Conservation (phyloP, 2,797 vertebrate species). For the Chaetodon trifasciatus region DNA sequence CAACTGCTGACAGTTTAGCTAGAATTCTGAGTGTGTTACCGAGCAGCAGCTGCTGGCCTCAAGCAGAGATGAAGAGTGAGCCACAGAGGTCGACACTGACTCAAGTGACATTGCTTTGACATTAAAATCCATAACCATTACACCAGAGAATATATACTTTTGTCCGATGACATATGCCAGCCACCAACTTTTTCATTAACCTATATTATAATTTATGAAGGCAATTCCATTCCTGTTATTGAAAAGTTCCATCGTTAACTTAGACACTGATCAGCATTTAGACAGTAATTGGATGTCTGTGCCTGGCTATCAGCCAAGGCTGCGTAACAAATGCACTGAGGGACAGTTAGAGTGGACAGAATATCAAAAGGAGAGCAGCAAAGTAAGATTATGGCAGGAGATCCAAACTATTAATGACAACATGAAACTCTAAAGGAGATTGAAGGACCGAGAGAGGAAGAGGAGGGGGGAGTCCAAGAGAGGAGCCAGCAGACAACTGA, state of each 20-base stretch:
- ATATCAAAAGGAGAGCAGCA: not conserved
- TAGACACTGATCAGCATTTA: constrained; percentile 6
- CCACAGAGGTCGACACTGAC: not conserved
- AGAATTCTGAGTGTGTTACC: not conserved
- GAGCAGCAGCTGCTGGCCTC: not conserved
- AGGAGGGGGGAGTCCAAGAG: accelerated
- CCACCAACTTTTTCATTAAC: not conserved
- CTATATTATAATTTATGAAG: not conserved
- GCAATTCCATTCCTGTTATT: not conserved
- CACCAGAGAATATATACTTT: not conserved
- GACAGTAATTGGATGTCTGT: not conserved
- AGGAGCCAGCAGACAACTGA: not conserved
- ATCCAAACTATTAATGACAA: not conserved
- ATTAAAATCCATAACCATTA: no score
- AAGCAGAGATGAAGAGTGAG: not conserved
- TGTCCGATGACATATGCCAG: not conserved
- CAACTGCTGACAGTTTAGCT: not conserved
- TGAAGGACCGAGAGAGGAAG: not conserved
- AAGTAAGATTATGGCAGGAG: not conserved
- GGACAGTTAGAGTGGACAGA: not conserved
- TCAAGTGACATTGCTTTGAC: no score
- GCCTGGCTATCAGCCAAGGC: not conserved
- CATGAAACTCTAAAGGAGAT: not conserved
- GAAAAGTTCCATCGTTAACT: constrained; percentile 10
- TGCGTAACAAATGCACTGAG: not conserved